Evolutionary conservation across 2,797 vertebrate species (phyloP), one percentile per base, ranked within the genome.

Genomic region (Peromyscus attwateri): DNA sequence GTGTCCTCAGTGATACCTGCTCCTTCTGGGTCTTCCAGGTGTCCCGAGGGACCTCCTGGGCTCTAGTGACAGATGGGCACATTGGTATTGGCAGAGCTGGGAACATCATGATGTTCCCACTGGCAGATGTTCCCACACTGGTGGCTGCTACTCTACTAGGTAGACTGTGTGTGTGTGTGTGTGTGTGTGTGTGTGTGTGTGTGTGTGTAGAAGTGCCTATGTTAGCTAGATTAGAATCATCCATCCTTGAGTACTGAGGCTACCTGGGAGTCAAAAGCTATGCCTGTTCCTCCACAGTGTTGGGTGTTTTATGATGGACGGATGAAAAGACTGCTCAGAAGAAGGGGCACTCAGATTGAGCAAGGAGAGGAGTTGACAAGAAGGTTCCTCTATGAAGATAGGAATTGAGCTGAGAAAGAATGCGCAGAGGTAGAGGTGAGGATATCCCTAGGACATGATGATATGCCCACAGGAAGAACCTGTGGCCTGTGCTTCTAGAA

Each of bases 21-120:
- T 82, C 62, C 84, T 94, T 80, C 92, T 66, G 80, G 75, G 89
- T n/a, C 52, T 71, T 19, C 52, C 73, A 87, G 92, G 88, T 83
- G 49, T 82, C 94, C 43, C 60, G 0, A 77, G 92, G 73, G 73
- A 77, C 27, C 80, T 70, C 49, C 92, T 17, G 40, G 83, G 76
- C 55, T 43, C 81, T 40, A 64, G 49, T 1, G 60, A 62, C 88
- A 89, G 93, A 57, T 31, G 73, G 85, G 77, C 6, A 29, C 6
- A 0, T 23, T 62, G 66, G 11, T 23, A 0, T 0, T 7, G 60
- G 95, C 70, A 73, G 76, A 40, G 17, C 37, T n/a, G 37, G 49
- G 73, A 40, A 73, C 10, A 6, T 37, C 46, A 23, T 0, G 57
- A 27, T 7, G 40, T n/a, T 25, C 87, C 55, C 60, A 13, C 70